A percentile compares a stretch with the other conserved stretches of the same genome.
Evolutionary conservation across 2,888 invertebrate species (phyloP).

Genomic region (Troides aeacus): DNA sequence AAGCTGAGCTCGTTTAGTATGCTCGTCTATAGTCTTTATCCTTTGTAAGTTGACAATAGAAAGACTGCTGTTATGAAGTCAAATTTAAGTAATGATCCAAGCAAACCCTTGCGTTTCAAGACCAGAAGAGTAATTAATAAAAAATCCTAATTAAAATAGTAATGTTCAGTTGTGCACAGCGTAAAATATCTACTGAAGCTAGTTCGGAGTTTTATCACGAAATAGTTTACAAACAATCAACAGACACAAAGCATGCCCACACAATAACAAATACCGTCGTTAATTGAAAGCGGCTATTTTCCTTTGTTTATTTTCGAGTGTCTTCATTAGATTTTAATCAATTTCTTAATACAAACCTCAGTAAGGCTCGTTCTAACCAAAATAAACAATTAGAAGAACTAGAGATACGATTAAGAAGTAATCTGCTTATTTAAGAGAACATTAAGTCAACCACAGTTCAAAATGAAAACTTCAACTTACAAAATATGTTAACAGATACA

Average conservation of each 20-base stretch:
- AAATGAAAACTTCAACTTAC: too few relatives aligned
- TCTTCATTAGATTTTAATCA: background rate
- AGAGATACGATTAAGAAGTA: background rate
- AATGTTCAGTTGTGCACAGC: background rate
- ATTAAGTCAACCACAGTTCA: too few relatives aligned
- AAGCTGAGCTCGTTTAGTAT: too few relatives aligned
- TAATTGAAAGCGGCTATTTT: background rate
- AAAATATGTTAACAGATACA: too few relatives aligned
- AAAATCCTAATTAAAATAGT: background rate
- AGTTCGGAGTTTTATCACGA: background rate
- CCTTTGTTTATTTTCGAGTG: background rate
- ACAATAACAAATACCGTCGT: background rate
- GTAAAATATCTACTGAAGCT: background rate
- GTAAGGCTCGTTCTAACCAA: too few relatives aligned
- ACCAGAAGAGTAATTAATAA: too few relatives aligned
- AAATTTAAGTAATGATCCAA: too few relatives aligned
- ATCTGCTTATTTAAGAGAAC: too few relatives aligned
- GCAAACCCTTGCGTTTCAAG: too few relatives aligned
- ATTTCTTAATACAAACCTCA: background rate
- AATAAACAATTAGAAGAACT: background rate
- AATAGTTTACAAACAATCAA: background rate
- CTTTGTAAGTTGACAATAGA: too few relatives aligned
- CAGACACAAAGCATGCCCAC: background rate
- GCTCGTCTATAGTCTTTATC: too few relatives aligned
- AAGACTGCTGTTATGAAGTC: too few relatives aligned